Conservation (phyloP, 2,888 invertebrate species). For the Anthophora plumipes region DNA sequence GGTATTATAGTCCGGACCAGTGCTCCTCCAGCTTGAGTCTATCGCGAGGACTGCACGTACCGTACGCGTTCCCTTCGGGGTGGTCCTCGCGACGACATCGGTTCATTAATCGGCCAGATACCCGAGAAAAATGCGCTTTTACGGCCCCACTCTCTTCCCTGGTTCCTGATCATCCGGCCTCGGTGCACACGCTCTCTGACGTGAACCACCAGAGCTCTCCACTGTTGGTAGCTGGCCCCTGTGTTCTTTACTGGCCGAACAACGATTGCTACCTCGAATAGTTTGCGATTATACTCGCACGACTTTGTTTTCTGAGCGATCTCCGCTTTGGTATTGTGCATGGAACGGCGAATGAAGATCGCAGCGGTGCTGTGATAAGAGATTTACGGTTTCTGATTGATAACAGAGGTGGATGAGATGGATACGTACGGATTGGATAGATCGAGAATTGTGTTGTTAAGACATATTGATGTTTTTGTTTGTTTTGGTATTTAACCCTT, state of each 20-base stretch:
- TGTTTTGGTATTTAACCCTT: too few species aligned
- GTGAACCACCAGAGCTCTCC: neutral
- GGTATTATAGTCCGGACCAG: slow-evolving; percentile 76
- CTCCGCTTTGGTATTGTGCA: too few species aligned
- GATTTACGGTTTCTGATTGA: too few species aligned
- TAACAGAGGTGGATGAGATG: too few species aligned
- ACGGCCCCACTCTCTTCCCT: slow-evolving; percentile 60
- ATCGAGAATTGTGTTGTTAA: too few species aligned
- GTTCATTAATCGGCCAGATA: slow-evolving; percentile 84
- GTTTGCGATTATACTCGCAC: slow-evolving; percentile 20
- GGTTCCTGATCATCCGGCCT: slow-evolving; percentile 42
- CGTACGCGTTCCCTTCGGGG: slow-evolving; percentile 79
- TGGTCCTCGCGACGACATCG: slow-evolving; percentile 82
- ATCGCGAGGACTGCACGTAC: slow-evolving; percentile 67
- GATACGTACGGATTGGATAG: too few species aligned
- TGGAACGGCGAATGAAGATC: too few species aligned
- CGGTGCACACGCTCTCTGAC: slow-evolving; percentile 34
- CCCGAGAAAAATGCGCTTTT: slow-evolving; percentile 79
- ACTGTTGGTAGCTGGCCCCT: slow-evolving; percentile 21
- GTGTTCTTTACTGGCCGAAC: slow-evolving; percentile 22
- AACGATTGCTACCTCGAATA: slow-evolving; percentile 30
- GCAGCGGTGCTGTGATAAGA: too few species aligned
- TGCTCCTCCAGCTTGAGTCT: slow-evolving; percentile 55
- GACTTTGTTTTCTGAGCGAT: neutral
- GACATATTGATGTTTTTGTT: too few species aligned